Evolutionary conservation across 2,113 vertebrate species (phyloP).

Genomic region (Cnemophilus loriae): DNA sequence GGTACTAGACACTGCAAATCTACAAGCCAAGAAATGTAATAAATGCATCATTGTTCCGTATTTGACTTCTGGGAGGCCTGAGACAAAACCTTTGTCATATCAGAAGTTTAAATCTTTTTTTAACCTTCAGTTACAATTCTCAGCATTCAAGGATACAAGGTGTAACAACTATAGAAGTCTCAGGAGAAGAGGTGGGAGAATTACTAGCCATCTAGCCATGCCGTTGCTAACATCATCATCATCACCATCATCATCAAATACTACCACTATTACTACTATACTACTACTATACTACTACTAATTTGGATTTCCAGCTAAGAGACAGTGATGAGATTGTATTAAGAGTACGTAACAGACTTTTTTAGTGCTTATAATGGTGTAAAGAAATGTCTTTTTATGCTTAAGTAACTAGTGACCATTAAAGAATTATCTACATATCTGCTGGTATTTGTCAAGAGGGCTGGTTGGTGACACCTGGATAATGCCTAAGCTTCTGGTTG

Average conservation of each 20-base stretch:
- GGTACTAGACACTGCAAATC: neutral
- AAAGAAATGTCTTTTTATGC: neutral
- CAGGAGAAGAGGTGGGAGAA: neutral
- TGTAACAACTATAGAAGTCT: neutral
- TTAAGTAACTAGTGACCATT: neutral
- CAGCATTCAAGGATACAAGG: neutral
- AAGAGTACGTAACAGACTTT: neutral
- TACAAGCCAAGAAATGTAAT: neutral
- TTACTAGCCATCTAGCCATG: neutral
- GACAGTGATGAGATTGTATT: neutral
- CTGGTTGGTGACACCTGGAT: neutral
- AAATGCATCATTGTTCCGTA: neutral
- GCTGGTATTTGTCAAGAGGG: neutral
- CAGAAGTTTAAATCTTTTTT: neutral
- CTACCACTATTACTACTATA: neutral
- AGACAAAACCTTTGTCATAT: neutral
- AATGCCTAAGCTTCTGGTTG: neutral
- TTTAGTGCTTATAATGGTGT: neutral
- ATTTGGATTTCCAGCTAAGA: neutral
- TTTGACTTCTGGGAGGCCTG: neutral
- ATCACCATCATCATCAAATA: neutral
- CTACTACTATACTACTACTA: neutral
- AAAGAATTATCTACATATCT: neutral
- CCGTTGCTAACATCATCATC: neutral
- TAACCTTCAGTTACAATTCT: neutral